Evolutionary conservation across 1,140 invertebrate species (phyloP).

Genomic region (Pseudomyrmex sp.): DNA sequence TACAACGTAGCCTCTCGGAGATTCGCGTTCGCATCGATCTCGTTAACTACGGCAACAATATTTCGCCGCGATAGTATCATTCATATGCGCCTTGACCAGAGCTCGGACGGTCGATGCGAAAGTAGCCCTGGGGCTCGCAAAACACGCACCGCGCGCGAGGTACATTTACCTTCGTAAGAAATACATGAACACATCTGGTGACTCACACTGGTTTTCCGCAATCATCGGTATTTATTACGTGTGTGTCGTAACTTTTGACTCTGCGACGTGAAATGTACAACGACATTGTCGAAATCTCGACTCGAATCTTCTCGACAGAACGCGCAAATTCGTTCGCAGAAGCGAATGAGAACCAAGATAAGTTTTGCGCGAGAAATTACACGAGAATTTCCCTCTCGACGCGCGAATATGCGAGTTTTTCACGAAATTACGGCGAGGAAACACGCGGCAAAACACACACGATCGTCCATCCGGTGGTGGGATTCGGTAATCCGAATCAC

Average conservation of each 20-base stretch:
- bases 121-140: slow-evolving; percentile 45
- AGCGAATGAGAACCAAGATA: not conserved
- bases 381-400: too few species aligned
- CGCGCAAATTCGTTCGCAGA: not conserved
- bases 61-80: slow-evolving; percentile 56
- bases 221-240: slow-evolving; percentile 9
- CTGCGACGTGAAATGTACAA: not conserved
- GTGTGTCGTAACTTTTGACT: slow-evolving; percentile 24
- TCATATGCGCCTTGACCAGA: slow-evolving; percentile 47
- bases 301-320: slow-evolving; percentile 20
- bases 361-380: too few species aligned
- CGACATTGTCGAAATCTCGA: not conserved
- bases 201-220: not conserved
- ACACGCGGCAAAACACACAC: too few species aligned
- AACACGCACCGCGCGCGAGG: not conserved
- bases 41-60: slow-evolving; percentile 58
- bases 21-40: slow-evolving; percentile 50
- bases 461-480: too few species aligned
- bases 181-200: not conserved
- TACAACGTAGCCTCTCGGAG: slow-evolving; percentile 22
- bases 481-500: not conserved
- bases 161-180: not conserved
- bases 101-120: slow-evolving; percentile 39
- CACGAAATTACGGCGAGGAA: too few species aligned
- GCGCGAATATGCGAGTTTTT: too few species aligned